These are phyloP conservation scores for Heliconius erato DNA, from an alignment of 2,888 invertebrate species.

Conservation along the genomic window DNA sequence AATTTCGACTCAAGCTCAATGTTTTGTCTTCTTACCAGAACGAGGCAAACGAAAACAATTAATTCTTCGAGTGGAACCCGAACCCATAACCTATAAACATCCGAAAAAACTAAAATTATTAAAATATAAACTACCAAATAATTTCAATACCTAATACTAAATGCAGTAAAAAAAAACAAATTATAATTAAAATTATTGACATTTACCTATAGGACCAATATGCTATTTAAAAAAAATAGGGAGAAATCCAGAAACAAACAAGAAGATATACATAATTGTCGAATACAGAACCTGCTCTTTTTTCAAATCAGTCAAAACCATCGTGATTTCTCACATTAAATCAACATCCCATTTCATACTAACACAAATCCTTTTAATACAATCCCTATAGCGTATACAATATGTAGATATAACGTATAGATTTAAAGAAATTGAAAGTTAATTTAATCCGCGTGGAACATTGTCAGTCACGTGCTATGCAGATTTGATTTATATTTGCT, in stretches of 20 bases:
- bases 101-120: no score
- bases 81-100: not conserved
- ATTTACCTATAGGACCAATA: no score
- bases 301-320: no score
- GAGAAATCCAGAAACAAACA: no score
- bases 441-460: slow-evolving; percentile 77
- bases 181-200: no score
- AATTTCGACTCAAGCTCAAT: no score
- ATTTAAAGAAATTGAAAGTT: slow-evolving; percentile 70
- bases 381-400: not conserved
- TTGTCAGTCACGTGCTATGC: slow-evolving; percentile 71
- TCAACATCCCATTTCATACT: not conserved
- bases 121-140: no score
- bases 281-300: no score
- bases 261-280: no score
- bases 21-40: not conserved
- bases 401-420: not conserved
- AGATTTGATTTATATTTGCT: slow-evolving; percentile 63
- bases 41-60: not conserved
- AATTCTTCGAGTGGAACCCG: not conserved
- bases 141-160: no score
- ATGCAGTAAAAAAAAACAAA: no score
- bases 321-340: not conserved
- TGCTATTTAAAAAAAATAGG: no score
- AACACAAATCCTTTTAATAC: not conserved